A percentile compares a stretch with the other conserved stretches of the same genome.
phyloP scores from a whole-genome alignment of 2,113 vertebrate genomes.

The Ciconia boyciana region DNA sequence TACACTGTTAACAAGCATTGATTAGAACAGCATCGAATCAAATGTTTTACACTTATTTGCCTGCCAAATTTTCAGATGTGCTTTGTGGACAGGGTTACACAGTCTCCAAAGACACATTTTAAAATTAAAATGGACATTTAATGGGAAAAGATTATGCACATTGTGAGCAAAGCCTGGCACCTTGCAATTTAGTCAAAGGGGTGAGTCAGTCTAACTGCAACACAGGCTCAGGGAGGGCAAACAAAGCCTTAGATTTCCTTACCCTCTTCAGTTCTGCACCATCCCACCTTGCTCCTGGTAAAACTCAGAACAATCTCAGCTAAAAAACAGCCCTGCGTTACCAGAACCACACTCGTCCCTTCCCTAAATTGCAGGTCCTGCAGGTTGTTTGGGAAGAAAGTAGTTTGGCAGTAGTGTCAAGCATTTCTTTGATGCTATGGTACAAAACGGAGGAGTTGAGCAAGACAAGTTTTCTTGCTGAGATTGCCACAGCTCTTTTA shows the following conservation, averaged over 20 bases:
- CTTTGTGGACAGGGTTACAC: not conserved
- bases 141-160: not conserved
- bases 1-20: not conserved
- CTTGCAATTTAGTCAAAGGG: not conserved
- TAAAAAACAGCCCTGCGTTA: not conserved
- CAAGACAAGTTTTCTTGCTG: not conserved
- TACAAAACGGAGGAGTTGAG: not conserved
- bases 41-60: not conserved
- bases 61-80: not conserved
- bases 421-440: not conserved
- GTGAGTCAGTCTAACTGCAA: not conserved
- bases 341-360: not conserved
- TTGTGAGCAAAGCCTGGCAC: not conserved
- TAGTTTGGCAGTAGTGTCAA: not conserved
- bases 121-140: not conserved
- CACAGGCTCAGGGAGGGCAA: not conserved
- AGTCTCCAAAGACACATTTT: fast-evolving
- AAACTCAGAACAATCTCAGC: not conserved
- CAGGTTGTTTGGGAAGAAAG: not conserved
- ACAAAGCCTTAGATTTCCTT: not conserved
- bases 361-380: not conserved
- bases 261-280: not conserved
- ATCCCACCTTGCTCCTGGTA: not conserved
- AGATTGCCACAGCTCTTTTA: not conserved
- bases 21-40: not conserved